phyloP scores from a whole-genome alignment of 2,113 vertebrate species.

The Triplophysa tibetana region DNA sequence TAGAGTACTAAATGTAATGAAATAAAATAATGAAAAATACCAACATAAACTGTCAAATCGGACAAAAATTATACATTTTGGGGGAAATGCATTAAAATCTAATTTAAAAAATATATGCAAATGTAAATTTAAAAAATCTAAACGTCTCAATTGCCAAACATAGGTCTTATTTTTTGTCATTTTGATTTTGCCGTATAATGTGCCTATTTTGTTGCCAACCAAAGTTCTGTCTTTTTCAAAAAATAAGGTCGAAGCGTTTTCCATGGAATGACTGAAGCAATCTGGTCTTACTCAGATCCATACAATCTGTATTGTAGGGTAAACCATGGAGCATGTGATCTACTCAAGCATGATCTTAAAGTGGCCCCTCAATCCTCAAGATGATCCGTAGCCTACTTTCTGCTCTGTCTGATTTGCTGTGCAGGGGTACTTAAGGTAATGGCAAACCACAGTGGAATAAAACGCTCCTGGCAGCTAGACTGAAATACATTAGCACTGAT shows the following conservation, averaged over 20 bases:
- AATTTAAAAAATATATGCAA: too few species aligned
- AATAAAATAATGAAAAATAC: background rate
- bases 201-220: background rate
- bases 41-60: too few species aligned
- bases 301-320: constrained; percentile 13
- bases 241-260: background rate
- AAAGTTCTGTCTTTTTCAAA: background rate
- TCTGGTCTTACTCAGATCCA: background rate
- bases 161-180: background rate
- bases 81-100: too few species aligned
- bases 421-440: constrained; percentile 63
- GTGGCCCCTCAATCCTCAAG: constrained; percentile 32
- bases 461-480: constrained; percentile 43
- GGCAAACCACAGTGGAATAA: constrained; percentile 59
- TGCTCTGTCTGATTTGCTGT: constrained; percentile 52
- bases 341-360: constrained; percentile 28
- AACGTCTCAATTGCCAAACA: background rate
- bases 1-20: too few species aligned
- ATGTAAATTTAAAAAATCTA: too few species aligned
- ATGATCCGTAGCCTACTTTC: constrained; percentile 23
- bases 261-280: background rate
- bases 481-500: constrained; percentile 54
- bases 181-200: background rate
- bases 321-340: constrained; percentile 34
- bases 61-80: too few species aligned